Conservation (phyloP, 1,140 invertebrate genomes). For the Globodera ellingtonae region DNA sequence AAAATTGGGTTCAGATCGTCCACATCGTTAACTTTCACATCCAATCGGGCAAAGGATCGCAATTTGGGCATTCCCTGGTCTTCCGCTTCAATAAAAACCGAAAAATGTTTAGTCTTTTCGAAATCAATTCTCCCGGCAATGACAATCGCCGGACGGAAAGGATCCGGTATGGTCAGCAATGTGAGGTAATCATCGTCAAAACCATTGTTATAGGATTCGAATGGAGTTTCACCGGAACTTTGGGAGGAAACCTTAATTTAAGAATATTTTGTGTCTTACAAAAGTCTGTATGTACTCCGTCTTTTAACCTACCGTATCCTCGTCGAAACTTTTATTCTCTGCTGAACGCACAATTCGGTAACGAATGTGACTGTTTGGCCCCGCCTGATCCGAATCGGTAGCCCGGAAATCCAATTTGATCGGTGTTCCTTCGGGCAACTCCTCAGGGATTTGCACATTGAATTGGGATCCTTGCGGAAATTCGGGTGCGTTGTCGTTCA, state of each 20-base stretch:
- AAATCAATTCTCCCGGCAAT: constrained; percentile 52
- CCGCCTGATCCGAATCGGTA: constrained; percentile 84
- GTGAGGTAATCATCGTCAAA: constrained; percentile 13
- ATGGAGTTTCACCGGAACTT: background rate
- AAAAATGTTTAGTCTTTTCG: constrained; percentile 43
- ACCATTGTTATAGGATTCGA: background rate
- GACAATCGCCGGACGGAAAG: constrained; percentile 42
- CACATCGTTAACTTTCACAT: constrained; percentile 51
- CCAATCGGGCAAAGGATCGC: constrained; percentile 35
- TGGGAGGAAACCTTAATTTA: constrained; percentile 11
- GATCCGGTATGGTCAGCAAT: constrained; percentile 50
- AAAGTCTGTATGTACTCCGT: background rate
- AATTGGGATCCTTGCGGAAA: constrained; percentile 81
- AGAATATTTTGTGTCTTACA: too few relatives aligned
- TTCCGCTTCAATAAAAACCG: constrained; percentile 53
- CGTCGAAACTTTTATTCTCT: background rate
- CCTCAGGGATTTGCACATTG: constrained; percentile 84
- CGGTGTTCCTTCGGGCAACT: constrained; percentile 77
- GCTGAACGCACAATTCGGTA: constrained; percentile 69
- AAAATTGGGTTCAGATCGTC: constrained; percentile 55
- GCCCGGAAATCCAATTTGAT: constrained; percentile 82
- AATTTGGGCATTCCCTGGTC: constrained; percentile 48
- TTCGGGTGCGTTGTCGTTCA: constrained; percentile 89
- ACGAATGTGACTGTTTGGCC: constrained; percentile 88
- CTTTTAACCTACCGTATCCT: background rate